Base-by-base conservation (phyloP, 2,888 invertebrate species). In the Tyria jacobaeae region DNA sequence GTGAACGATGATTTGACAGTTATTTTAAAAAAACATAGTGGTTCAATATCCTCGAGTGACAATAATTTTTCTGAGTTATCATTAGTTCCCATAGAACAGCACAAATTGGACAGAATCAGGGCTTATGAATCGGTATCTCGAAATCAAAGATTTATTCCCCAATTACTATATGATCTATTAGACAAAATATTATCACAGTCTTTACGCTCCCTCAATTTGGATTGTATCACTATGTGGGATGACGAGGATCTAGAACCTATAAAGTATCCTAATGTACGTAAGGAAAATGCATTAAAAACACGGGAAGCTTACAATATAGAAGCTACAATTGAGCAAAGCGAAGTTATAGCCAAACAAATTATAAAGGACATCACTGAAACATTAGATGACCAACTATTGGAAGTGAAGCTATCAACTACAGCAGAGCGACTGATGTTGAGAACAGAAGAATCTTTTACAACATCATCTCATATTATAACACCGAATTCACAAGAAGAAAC, bases 121-220 rank as follows among this genome's bases (percentile, higher is more conserved):
- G 80, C 81, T 12, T 71, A 71, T 35, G 27, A 70, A 57, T 61
- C 63, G 3, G 66, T 84, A 7, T 60, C 75, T 3, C 73, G 71
- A 64, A 75, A 87, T 21, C 73, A 79, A 12, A 68, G 73, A 21
- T 91, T 89, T 61, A 86, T 91, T 57, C 78, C 85, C 0, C 76
- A 78, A 67, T 70, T 84, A 17, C 12, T 91, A 6, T 80, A 86
- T 51, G 76, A 88, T 57, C 60, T 89, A 51, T 3, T 91, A 1
- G 82, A 87, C 14, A 50, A 35, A 15, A 25, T 56, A n/a, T 21
- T 10, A 5, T 35, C 52, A 15, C 2, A 17, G 24, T 3, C 6
- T 14, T 17, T 12, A 44, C 21, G 10, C 21, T 4, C 44, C 12
- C 44, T 12, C 21, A 12, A 21, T 44, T 14, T 44, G 12, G 21